Conservation (phyloP, 2,113 vertebrate species). For the Mola mola region DNA sequence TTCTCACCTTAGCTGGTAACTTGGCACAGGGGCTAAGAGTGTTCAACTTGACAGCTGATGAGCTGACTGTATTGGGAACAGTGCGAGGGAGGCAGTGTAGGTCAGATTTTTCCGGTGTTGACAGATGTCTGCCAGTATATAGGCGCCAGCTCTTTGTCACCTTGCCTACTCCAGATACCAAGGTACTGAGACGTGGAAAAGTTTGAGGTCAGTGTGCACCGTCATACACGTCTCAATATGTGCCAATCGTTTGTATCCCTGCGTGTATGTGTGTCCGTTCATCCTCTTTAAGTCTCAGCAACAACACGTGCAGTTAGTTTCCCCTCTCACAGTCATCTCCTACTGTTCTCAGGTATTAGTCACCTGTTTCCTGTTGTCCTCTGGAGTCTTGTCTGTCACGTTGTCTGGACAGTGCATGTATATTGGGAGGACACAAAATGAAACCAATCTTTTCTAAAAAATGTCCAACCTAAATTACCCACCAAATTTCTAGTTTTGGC, state of each 20-base stretch:
- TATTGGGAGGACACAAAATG: too few relatives aligned
- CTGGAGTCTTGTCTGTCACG: too few relatives aligned
- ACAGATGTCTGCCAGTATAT: slow-evolving; percentile 46
- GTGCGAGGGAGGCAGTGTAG: slow-evolving; percentile 26
- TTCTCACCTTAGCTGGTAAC: slow-evolving; percentile 46
- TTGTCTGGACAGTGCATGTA: too few relatives aligned
- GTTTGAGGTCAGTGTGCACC: slow-evolving; percentile 21
- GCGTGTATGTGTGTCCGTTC: slow-evolving; percentile 2
- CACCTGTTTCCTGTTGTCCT: slow-evolving; percentile 50
- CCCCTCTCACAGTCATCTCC: slow-evolving; percentile 25
- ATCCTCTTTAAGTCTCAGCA: slow-evolving; percentile 3
- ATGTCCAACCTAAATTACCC: too few relatives aligned
- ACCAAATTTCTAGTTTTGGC: too few relatives aligned
- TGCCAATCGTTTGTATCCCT: not conserved
- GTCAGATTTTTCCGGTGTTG: slow-evolving; percentile 66
- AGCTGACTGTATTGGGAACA: slow-evolving; percentile 35
- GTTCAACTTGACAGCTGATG: slow-evolving; percentile 58
- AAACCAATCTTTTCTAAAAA: too few relatives aligned
- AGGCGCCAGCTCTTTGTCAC: slow-evolving; percentile 44
- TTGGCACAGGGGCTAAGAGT: slow-evolving; percentile 2
- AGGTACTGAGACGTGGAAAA: slow-evolving; percentile 37
- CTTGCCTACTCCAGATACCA: slow-evolving; percentile 38
- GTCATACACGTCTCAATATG: slow-evolving; percentile 27
- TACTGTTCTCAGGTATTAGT: slow-evolving; percentile 36
- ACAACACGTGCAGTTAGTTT: slow-evolving; percentile 21